Evolutionary conservation across 2,797 vertebrate genomes (phyloP).

Genomic region (Cirrhinus molitorella): DNA sequence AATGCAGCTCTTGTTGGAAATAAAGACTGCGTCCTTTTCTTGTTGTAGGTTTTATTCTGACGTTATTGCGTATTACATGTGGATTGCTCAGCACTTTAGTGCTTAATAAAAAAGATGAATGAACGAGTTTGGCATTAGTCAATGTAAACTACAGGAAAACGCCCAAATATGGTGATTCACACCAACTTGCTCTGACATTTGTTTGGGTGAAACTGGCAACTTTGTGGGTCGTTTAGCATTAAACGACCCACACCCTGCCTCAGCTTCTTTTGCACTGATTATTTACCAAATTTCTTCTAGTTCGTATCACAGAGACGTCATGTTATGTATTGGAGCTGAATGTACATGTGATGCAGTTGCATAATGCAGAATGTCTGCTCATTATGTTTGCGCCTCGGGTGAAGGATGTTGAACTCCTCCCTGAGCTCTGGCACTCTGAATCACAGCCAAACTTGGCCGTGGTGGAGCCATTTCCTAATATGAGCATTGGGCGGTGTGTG

Average conservation of each 20-base stretch:
- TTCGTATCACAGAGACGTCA: background rate
- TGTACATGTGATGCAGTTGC: background rate
- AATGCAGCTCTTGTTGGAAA: background rate
- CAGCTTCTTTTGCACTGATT: background rate
- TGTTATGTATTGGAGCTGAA: background rate
- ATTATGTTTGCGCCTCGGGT: background rate
- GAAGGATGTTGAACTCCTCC: conserved; percentile 11
- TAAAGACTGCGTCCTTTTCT: background rate
- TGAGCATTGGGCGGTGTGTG: background rate
- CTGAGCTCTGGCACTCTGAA: background rate
- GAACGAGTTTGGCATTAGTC: background rate
- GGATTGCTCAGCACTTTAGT: background rate
- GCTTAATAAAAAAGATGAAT: background rate
- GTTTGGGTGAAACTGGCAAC: conserved; percentile 1
- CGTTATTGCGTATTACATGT: background rate
- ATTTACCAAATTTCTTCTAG: background rate
- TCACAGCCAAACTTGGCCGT: background rate
- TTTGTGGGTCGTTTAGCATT: background rate
- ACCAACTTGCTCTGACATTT: background rate
- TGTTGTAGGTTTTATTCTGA: background rate
- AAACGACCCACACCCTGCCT: conserved; percentile 13
- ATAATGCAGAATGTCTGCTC: conserved; percentile 18
- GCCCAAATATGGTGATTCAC: conserved; percentile 41
- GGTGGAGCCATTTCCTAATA: conserved; percentile 1
- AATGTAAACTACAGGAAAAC: conserved; percentile 4